Evolutionary conservation across 1,140 invertebrate species (phyloP).

Genomic region (Carcinoscorpius rotundicauda): DNA sequence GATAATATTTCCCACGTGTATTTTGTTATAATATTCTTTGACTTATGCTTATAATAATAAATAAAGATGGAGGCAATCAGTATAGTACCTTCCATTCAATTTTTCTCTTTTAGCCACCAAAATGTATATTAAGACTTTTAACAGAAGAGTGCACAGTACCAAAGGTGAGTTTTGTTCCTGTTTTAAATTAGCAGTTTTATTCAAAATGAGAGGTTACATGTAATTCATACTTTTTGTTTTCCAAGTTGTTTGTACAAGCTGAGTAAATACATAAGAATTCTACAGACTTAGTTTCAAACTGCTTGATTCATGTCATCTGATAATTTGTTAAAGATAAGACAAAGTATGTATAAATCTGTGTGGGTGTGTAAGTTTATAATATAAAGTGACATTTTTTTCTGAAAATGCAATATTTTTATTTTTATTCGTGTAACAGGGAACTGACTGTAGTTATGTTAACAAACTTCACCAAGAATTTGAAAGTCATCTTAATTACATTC

Average conservation of each 20-base stretch:
- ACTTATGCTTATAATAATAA: too few species aligned
- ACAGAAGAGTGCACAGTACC: conserved; percentile 90
- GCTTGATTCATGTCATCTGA: neutral
- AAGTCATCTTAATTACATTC: conserved; percentile 69
- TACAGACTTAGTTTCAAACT: too few species aligned
- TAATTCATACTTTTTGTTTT: too few species aligned
- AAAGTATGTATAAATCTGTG: too few species aligned
- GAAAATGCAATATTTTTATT: conserved; percentile 1
- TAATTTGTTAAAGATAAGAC: neutral
- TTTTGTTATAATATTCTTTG: too few species aligned
- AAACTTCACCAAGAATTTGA: conserved; percentile 86
- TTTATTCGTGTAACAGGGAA: conserved; percentile 43
- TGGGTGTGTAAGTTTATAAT: neutral
- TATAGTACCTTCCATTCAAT: too few species aligned
- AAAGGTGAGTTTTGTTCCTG: conserved; percentile 38
- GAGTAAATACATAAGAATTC: too few species aligned
- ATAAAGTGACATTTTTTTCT: neutral
- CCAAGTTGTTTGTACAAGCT: too few species aligned
- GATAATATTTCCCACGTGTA: too few species aligned
- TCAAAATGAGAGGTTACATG: too few species aligned
- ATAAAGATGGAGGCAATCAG: too few species aligned
- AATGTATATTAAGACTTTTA: conserved; percentile 72
- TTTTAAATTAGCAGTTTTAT: too few species aligned
- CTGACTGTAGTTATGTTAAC: conserved; percentile 73
- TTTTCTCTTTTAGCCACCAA: conserved; percentile 44